Percentiles rank a stretch among this genome's conserved stretches.
Conservation (phyloP, 2,113 vertebrate species). For the Aramus guarauna region DNA sequence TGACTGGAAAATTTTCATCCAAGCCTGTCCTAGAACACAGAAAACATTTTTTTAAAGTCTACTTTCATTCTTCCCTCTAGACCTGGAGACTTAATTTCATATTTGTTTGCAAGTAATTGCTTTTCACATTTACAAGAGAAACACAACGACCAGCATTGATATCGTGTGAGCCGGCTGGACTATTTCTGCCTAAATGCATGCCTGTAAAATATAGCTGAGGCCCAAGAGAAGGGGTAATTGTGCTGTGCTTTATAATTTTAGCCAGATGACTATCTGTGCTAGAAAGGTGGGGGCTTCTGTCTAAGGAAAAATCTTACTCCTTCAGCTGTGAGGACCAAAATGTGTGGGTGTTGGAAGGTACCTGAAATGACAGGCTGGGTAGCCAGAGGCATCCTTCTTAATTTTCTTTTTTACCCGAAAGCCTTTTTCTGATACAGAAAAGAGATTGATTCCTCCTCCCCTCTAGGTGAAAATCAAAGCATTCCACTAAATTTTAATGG, state of each 20-base stretch:
- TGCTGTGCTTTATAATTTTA: neutral
- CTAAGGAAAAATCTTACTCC: neutral
- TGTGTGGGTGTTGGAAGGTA: neutral
- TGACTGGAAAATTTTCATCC: neutral
- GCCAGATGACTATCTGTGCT: neutral
- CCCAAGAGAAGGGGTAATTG: neutral
- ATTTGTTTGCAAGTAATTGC: neutral
- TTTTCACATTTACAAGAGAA: neutral
- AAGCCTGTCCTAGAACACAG: neutral
- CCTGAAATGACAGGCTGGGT: neutral
- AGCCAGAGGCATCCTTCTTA: neutral
- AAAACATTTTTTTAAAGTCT: neutral
- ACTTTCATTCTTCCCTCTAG: neutral
- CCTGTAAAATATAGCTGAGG: neutral
- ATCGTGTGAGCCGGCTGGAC: neutral
- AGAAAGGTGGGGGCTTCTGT: neutral
- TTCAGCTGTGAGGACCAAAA: neutral
- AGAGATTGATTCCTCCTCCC: neutral
- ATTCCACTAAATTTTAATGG: constrained; percentile 28
- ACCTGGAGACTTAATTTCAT: neutral
- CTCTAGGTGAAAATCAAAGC: constrained; percentile 52
- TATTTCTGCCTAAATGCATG: neutral
- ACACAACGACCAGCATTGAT: neutral
- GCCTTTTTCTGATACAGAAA: neutral
- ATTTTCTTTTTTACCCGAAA: neutral